These are phyloP conservation scores for Myotis vivesi DNA, from an alignment of 2,797 vertebrate species.

Conservation along the genomic window DNA sequence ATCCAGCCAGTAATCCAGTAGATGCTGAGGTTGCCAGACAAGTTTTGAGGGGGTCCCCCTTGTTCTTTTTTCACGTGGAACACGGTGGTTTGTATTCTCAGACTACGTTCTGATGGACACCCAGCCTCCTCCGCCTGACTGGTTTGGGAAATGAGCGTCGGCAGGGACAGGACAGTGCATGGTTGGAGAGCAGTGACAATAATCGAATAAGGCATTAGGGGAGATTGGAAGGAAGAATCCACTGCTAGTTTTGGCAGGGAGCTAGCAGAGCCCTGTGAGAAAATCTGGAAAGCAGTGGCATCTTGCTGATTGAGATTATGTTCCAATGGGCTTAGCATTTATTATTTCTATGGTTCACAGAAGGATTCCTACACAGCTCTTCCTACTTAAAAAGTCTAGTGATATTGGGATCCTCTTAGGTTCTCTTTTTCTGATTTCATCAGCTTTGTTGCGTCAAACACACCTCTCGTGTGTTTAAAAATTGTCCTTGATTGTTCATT, in stretches of 20 bases:
- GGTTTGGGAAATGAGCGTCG: constrained; percentile 86
- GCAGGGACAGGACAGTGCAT: constrained; percentile 88
- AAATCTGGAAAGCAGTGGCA: constrained; percentile 87
- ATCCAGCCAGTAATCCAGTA: constrained; percentile 36
- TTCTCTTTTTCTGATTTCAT: constrained; percentile 58
- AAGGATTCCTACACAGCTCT: constrained; percentile 81
- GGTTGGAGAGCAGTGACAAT: constrained; percentile 87
- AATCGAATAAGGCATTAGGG: constrained; percentile 88
- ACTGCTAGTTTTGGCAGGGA: constrained; percentile 88
- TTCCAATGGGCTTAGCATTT: constrained; percentile 84
- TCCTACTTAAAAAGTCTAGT: constrained; percentile 68
- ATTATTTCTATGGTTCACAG: constrained; percentile 84
- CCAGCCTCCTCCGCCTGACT: constrained; percentile 86
- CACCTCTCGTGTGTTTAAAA: not conserved
- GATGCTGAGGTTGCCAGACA: not conserved
- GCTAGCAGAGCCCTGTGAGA: constrained; percentile 86
- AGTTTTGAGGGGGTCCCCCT: not conserved
- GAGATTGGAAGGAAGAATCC: constrained; percentile 89
- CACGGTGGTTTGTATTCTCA: constrained; percentile 65
- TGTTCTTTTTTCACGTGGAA: constrained; percentile 64
- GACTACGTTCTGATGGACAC: constrained; percentile 84
- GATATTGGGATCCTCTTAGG: not conserved
- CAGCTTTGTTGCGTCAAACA: not conserved
- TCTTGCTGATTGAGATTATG: constrained; percentile 87
- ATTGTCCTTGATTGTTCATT: not conserved